Conservation (phyloP, 2,797 vertebrate genomes). For the Tragopan temminckii region DNA sequence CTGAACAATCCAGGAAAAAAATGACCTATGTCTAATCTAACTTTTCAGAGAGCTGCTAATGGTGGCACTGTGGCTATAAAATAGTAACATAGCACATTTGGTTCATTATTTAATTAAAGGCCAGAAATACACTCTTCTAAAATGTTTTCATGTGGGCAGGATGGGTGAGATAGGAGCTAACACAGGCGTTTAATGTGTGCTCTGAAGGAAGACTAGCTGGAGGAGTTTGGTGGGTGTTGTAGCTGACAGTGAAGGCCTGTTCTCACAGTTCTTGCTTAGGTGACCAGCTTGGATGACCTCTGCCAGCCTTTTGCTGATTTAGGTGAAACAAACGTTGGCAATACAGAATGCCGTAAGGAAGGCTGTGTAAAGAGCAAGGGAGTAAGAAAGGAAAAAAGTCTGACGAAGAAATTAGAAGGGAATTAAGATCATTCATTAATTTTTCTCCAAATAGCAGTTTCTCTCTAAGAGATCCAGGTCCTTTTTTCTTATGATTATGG, state of each 20-base stretch:
- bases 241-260: neutral
- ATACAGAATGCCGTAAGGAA: neutral
- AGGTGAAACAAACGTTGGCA: neutral
- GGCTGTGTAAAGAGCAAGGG: neutral
- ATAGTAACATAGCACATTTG: constrained; percentile 12
- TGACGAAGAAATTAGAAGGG: neutral
- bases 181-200: accelerated
- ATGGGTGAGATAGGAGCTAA: neutral
- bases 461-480: neutral
- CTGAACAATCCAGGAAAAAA: constrained; percentile 42
- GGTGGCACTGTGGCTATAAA: neutral
- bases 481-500: neutral
- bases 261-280: neutral
- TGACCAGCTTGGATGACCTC: neutral
- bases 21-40: constrained; percentile 23
- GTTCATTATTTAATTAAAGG: constrained; percentile 2
- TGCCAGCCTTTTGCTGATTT: neutral
- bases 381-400: neutral
- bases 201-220: neutral
- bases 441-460: neutral
- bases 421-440: neutral
- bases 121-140: constrained; percentile 16
- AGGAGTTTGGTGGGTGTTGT: neutral
- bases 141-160: neutral
- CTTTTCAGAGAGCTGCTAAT: neutral